Percentiles rank a stretch among this genome's conserved stretches.
Conservation (phyloP, 2,888 invertebrate species). For the Drymonia ruficornis region DNA sequence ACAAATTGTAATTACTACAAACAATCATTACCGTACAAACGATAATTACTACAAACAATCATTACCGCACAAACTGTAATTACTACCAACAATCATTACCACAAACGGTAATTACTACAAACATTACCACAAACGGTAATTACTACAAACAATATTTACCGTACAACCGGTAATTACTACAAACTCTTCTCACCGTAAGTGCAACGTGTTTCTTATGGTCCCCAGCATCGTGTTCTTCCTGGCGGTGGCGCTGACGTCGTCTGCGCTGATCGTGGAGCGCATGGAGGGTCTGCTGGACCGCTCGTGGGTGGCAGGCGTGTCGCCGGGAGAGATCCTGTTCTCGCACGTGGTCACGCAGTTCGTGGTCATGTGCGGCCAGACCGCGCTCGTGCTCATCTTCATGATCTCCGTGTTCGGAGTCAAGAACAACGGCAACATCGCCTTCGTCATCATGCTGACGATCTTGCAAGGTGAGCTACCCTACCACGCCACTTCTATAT, state of each 20-base stretch:
- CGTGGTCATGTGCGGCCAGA: constrained; percentile 97
- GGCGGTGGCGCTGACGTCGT: constrained; percentile 97
- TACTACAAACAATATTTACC: too few relatives aligned
- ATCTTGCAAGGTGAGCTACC: constrained; percentile 89
- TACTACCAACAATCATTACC: too few relatives aligned
- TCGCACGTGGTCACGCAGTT: constrained; percentile 98
- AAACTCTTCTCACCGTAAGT: too few relatives aligned
- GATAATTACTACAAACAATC: too few relatives aligned
- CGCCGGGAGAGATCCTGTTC: constrained; percentile 95
- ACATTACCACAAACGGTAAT: too few relatives aligned
- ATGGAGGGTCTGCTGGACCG: constrained; percentile 96
- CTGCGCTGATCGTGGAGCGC: constrained; percentile 95
- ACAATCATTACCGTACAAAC: too few relatives aligned
- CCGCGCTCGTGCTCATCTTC: constrained; percentile 94
- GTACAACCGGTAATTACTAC: too few relatives aligned
- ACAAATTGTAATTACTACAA: too few relatives aligned
- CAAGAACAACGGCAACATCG: constrained; percentile 94
- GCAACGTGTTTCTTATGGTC: too few relatives aligned
- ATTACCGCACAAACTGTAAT: too few relatives aligned
- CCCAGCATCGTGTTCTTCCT: constrained; percentile 97
- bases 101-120: too few relatives aligned
- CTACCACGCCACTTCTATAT: too few relatives aligned
- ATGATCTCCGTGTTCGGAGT: constrained; percentile 96
- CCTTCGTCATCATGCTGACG: constrained; percentile 93
- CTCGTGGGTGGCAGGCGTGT: constrained; percentile 97